Conservation (phyloP, 2,888 invertebrate species). For the Teinopalpus imperialis region DNA sequence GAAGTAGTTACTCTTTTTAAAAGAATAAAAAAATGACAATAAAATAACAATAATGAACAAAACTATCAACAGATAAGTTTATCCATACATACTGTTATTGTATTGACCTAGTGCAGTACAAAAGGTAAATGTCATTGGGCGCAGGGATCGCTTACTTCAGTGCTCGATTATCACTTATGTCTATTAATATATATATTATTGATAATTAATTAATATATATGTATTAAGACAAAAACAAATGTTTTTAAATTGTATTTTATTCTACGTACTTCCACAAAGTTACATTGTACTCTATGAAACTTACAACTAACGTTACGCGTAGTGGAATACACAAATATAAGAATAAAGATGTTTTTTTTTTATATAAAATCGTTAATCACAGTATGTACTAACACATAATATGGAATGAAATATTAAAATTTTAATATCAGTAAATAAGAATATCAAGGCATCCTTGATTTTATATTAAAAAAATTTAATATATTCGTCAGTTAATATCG, state of each 20-base stretch:
- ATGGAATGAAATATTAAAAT: constrained; percentile 62
- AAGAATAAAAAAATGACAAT: no score
- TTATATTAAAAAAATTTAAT: constrained; percentile 35
- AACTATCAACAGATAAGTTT: no score
- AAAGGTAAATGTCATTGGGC: no score
- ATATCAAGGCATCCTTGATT: constrained; percentile 43
- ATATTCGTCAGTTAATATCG: constrained; percentile 44
- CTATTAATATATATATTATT: no score
- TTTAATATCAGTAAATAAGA: constrained; percentile 47
- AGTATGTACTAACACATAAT: constrained; percentile 60
- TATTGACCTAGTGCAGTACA: no score
- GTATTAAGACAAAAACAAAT: constrained; percentile 13
- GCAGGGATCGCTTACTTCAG: no score
- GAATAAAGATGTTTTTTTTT: constrained; percentile 52
- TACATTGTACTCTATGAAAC: constrained; percentile 56
- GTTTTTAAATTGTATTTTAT: constrained; percentile 48
- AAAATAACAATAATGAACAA: no score
- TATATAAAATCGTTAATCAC: constrained; percentile 65
- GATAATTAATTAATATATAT: no score
- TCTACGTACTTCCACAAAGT: constrained; percentile 72
- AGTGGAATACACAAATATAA: constrained; percentile 51
- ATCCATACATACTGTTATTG: no score
- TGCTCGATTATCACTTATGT: no score
- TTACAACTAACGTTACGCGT: constrained; percentile 63
- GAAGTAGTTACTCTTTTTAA: no score